Evolutionary conservation across 2,797 vertebrate genomes (phyloP), one percentile per base, ranked within the genome.

Genomic region (Hoplostethus mediterraneus): DNA sequence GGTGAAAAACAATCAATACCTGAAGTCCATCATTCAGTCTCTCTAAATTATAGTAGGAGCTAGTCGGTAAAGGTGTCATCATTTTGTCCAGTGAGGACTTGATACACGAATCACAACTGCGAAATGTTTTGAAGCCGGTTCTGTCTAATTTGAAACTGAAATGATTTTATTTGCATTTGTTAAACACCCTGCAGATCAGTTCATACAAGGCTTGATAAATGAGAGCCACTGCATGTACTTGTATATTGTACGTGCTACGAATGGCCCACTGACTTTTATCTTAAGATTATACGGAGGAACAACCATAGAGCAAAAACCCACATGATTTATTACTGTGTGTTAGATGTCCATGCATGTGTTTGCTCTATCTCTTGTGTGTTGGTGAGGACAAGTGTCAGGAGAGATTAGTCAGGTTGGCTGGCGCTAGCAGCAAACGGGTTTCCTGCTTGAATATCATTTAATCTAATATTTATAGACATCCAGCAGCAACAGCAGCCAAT

Each of bases 401-500:
- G 33, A 52, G 56, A 63, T 67, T 25, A 38, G 30, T 31, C 13
- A 21, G 12, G 51, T 31, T 71, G 42, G 16, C 66, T 62, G 3
- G 12, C 72, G 17, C 6, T 44, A 45, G 31, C 33, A 36, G 62
- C 30, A 53, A 64, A 58, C 45, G 16, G 13, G 25, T 44, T 74
- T 51, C 31, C 62, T 67, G 45, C 61, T 64, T 55, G 30, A 31
- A 13, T 36, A 3, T 13, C n/a, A 13, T 80, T 62, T 73, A 76
- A 82, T 58, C 31, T 62, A 69, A 84, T 78, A 71, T 63, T 79
- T 70, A 63, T 69, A 79, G 54, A 76, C 65, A 60, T 65, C 47
- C 28, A 36, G 12, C 40, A 71, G 63, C 42, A 73, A 57, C 59
- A 67, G 69, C 60, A 68, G 74, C 58, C 75, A 66, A 11, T 54